These are phyloP conservation scores for Stenodera caucasica DNA, from an alignment of 2,888 invertebrate species.

Conservation along the genomic window DNA sequence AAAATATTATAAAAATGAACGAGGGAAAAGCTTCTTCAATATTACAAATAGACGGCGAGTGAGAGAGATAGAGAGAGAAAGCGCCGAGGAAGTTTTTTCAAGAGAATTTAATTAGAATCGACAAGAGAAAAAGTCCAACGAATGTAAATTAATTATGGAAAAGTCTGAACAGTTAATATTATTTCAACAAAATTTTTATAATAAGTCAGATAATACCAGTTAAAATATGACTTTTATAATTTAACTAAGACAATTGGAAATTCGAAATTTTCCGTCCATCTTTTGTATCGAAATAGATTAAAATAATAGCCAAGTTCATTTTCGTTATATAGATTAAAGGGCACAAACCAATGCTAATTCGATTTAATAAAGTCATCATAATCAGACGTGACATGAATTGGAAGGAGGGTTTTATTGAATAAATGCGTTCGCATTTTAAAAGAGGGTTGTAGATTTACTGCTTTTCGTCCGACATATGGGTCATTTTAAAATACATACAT, in stretches of 20 bases:
- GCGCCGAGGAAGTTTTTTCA: conserved; percentile 14
- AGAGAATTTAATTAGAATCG: conserved; percentile 38
- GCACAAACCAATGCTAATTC: conserved; percentile 29
- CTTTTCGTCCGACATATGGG: conserved; percentile 44
- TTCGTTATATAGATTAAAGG: conserved; percentile 17
- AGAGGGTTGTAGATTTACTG: conserved; percentile 36
- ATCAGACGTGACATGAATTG: conserved; percentile 49
- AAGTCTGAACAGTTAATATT: conserved; percentile 19
- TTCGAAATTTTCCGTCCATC: no score
- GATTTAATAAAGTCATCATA: conserved; percentile 43
- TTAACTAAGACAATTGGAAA: no score
- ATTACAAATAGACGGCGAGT: no score
- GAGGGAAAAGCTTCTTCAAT: conserved; percentile 14
- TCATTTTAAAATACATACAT: conserved; percentile 48
- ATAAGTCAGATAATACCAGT: conserved; percentile 23
- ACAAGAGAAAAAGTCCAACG: conserved; percentile 26
- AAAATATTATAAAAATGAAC: conserved; percentile 23
- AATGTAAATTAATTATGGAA: conserved; percentile 39
- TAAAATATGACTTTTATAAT: conserved; percentile 34
- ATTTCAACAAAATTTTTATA: conserved; percentile 27
- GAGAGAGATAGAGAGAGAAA: conserved; percentile 12
- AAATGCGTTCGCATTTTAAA: conserved; percentile 31
- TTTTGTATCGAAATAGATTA: no score
- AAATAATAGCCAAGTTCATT: not conserved
- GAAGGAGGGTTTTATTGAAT: conserved; percentile 49